Evolutionary conservation across 64 coral and sea anemone genomes (phyloP), one percentile per base, ranked within the genome.

Genomic region (Trachythela sp.): DNA sequence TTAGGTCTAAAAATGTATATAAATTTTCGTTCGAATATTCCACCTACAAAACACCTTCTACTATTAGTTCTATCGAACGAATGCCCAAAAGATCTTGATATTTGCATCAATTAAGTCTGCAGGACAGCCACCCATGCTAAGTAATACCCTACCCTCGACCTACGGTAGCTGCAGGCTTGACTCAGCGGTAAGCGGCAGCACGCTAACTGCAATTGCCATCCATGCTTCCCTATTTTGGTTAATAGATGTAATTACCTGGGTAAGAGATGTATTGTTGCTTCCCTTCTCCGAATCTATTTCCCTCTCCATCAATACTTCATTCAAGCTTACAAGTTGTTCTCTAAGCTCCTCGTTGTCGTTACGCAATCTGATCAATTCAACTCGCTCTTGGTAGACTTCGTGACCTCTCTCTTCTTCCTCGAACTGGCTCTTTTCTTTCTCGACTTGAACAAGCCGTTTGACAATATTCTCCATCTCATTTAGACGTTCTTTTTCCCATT

Each of bases 401-500:
- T 36, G 20, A 80, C 8, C 15, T 36, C 9, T 80, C 2, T 80
- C 75, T 37, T 1, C 20, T 68, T 68, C 15, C 30, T 39, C 31
- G 0, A 39, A 17, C 8, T 80, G 31, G 33, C 30, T 38, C 37
- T 35, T 80, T 80, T 39, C 75, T 22, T 38, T 80, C 34, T 80
- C 75, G 4, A 80, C 75, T 18, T 80, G 75, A 30, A 80, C 75
- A 14, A 80, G 37, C 8, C 75, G 31, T 39, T 80, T 80, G 27
- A 80, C 75, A 18, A 80, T 80, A 37, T 35, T 80, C 15, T 80
- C 75, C 75, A 80, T 80, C 37, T 80, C 75, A 80, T 80, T 80
- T 29, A 80, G 10, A 35, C 75, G 75, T 80, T 80, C 75, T 38
- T 80, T 80, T 29, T 80, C 75, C 75, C 75, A 80, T 17, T 39